These are phyloP conservation scores for Polypedilum vanderplanki DNA, from an alignment of 1,140 invertebrate genomes.

Conservation along the genomic window DNA sequence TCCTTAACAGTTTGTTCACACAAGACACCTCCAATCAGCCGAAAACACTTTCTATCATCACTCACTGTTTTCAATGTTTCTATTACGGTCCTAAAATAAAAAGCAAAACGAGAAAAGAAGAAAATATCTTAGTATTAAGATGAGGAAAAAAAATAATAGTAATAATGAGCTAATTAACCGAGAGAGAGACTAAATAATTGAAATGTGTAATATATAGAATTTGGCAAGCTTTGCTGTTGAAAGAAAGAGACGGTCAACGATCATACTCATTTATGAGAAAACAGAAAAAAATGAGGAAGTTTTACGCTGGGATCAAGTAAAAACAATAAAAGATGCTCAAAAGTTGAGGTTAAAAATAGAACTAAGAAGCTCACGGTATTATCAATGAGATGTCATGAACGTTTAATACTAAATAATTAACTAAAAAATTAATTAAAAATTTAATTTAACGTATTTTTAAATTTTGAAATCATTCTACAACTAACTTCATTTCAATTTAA, in stretches of 20 bases:
- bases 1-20: constrained; percentile 89
- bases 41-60: constrained; percentile 80
- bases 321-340: neutral
- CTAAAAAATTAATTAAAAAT: too few species aligned
- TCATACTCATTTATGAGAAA: constrained; percentile 11
- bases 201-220: neutral
- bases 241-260: neutral
- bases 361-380: neutral
- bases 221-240: neutral
- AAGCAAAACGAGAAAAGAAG: neutral
- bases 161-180: neutral
- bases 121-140: too few species aligned
- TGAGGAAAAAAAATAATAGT: constrained; percentile 6
- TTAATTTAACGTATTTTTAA: too few species aligned
- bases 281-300: neutral
- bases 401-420: too few species aligned
- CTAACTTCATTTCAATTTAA: constrained; percentile 21
- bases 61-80: constrained; percentile 86
- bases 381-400: neutral
- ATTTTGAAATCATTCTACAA: neutral
- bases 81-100: constrained; percentile 80
- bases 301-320: neutral
- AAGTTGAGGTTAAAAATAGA: constrained; percentile 28
- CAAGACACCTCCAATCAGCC: constrained; percentile 87
- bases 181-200: neutral